Conservation (phyloP, 1,140 invertebrate species). For the Babylonia areolata region DNA sequence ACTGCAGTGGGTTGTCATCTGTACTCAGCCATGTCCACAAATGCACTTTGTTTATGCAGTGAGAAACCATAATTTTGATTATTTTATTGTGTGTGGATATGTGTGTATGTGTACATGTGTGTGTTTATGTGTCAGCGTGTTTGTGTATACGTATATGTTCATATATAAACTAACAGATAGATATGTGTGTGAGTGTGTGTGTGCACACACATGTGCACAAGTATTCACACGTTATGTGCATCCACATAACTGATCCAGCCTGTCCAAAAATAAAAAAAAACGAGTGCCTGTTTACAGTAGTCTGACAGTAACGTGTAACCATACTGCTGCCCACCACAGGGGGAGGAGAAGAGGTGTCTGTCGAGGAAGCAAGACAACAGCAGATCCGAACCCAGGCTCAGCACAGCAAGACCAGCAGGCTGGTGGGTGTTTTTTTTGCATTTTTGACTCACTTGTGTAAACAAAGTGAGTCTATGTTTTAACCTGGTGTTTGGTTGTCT, state of each 20-base stretch:
- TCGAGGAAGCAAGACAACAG: conserved; percentile 19
- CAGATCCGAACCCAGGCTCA: conserved; percentile 1
- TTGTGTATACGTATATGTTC: background rate
- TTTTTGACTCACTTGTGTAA: too few relatives aligned
- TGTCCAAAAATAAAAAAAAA: too few relatives aligned
- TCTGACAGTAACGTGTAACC: background rate
- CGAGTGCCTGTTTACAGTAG: too few relatives aligned
- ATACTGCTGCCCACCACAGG: background rate
- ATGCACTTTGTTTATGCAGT: too few relatives aligned
- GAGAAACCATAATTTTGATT: too few relatives aligned
- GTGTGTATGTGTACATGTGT: background rate
- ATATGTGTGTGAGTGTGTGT: background rate
- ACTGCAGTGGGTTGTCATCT: too few relatives aligned
- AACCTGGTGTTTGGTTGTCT: background rate
- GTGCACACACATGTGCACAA: background rate
- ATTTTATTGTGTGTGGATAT: too few relatives aligned
- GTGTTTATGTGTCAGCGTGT: background rate
- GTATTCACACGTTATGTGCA: background rate
- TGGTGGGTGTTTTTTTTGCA: conserved; percentile 6
- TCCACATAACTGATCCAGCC: background rate
- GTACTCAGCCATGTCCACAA: too few relatives aligned
- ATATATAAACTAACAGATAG: background rate
- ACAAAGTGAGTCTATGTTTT: too few relatives aligned
- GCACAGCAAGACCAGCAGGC: conserved; percentile 14
- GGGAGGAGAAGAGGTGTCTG: background rate